Base-by-base conservation (phyloP, 2,113 vertebrate species). In the Bubo scandiacus region DNA sequence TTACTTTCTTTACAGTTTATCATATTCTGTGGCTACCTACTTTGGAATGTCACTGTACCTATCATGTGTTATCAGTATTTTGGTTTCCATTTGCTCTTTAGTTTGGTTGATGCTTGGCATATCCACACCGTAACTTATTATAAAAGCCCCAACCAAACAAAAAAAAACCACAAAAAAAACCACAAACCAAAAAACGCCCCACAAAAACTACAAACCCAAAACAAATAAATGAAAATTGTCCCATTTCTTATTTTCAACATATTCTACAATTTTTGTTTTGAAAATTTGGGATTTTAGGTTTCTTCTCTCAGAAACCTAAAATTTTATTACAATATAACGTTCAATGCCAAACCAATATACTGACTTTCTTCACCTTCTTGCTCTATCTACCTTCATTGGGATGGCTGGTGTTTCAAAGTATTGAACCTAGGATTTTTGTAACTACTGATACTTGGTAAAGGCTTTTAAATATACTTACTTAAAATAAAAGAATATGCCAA, bases 401-500 rank as follows among this genome's bases (percentile, higher is more conserved):
- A 72, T 74, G 55, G 52, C 17, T 73, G 5, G 3, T 34, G 9
- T 68, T 57, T 62, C 40, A 40, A 65, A 57, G 38, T 13, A 62
- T 3, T 61, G 70, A 58, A 93, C 34, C 3, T 19, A 70, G 8
- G 36, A 38, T 13, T 88, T 17, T 71, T 59, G 38, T 18, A 90
- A 51, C 2, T 54, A 58, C 63, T 19, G 42, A 18, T 61, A 59
- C 18, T 65, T 54, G 51, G 65, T 12, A 61, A 70, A 81, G 45
- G 18, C 62, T n/a, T 87, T 89, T 70, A 97, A 70, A 83, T 58
- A 26, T 79, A 99, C 99, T 98, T 98, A 99, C 99, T 99, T 99
- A 98, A 99, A 99, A 96, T 99, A 99, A 97, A 99, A 99, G 98
- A 99, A 99, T 97, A 99, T 99, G 80, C 97, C 98, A 40, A 99